These are phyloP conservation scores for Spheniscus mendiculus DNA, from an alignment of 2,113 vertebrate genomes.

Conservation along the genomic window DNA sequence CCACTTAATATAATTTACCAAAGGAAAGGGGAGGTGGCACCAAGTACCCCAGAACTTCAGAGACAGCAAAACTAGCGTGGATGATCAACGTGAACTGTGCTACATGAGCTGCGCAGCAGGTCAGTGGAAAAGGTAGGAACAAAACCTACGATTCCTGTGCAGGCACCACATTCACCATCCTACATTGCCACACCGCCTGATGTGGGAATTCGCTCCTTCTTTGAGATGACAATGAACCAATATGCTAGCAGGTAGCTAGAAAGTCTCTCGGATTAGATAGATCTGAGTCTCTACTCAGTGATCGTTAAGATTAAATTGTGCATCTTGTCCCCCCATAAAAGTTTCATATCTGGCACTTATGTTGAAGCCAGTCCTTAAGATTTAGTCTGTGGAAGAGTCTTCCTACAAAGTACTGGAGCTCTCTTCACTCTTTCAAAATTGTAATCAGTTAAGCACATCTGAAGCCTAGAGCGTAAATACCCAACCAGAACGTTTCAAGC, in stretches of 20 bases:
- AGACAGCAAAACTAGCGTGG: neutral
- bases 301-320: neutral
- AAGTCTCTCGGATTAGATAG: neutral
- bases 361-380: neutral
- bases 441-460: neutral
- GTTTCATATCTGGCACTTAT: neutral
- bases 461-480: neutral
- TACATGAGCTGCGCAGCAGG: neutral
- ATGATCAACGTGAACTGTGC: neutral
- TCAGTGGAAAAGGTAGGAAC: neutral
- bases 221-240: neutral
- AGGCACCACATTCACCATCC: neutral
- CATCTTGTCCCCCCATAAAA: neutral
- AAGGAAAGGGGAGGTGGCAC: neutral
- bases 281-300: neutral
- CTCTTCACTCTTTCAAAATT: neutral
- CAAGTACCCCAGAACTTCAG: neutral
- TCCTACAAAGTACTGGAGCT: neutral
- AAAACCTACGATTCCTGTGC: neutral
- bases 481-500: neutral
- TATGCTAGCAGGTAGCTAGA: neutral
- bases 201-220: neutral
- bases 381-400: neutral
- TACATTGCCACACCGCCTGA: accelerated
- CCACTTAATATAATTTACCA: neutral